Base-by-base conservation (phyloP, 1,140 invertebrate genomes). In the Fopius arisanus region DNA sequence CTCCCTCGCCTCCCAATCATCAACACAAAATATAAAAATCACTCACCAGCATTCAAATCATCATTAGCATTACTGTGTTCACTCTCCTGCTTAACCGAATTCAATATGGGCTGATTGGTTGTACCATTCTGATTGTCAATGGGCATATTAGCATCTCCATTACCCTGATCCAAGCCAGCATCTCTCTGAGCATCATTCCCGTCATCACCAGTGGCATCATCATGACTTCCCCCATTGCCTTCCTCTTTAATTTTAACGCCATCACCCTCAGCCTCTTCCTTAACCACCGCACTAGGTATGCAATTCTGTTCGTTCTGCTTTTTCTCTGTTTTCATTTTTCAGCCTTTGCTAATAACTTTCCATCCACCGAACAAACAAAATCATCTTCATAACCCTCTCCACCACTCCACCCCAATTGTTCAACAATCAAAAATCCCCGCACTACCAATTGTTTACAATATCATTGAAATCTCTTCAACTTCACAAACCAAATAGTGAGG, bases 291-390 rank as follows among this genome's bases (percentile, higher is more conserved):
- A 33, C 78, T 80, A 48, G 83, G 72, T 72, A 78, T 79, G 76
- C 84, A 86, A 76, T 80, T 87, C 19, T 86, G 80, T 78, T 88
- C 87, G 76, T 76, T 87, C 31, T 82, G 65, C 66, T 88, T 87
- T 78, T 88, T 88, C 79, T 88, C 87, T 69, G 86, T 87, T 84
- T 88, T 88, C 87, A 88, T 88, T 66, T 81, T 84, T 79, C 19
- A 26, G 23, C 54, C 5, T 59, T 48, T 59, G 54, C 54, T 59
- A 59, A 59, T 59, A 59, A 59, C 54, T 59, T 59, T 59, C 19
- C 14, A 59, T 26, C 54, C 54, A 26, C 54, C 54, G 19, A 59
- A 21, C 19, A 59, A 26, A 59, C 54, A 59, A 59, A 59, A 59
- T 59, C 54, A 59, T 59, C 26, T 59, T 59, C 19, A 59, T 59